Evolutionary conservation across 2,113 vertebrate species (phyloP).

Genomic region (Lepus europaeus): DNA sequence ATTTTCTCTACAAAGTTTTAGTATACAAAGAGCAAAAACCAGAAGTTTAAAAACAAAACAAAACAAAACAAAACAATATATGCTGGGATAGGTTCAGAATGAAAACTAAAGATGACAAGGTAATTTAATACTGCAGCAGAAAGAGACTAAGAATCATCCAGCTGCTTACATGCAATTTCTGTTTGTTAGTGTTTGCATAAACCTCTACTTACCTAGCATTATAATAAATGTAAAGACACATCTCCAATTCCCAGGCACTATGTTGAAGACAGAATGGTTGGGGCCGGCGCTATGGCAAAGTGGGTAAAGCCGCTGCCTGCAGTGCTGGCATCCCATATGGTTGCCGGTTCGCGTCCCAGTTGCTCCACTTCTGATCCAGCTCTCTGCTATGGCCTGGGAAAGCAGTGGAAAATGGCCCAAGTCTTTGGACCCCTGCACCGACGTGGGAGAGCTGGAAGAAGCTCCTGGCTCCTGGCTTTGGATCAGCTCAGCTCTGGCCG

Average conservation of each 20-base stretch:
- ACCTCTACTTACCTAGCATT: not conserved
- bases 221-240: constrained; percentile 28
- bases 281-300: too few relatives aligned
- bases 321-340: too few relatives aligned
- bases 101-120: constrained; percentile 1
- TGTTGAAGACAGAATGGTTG: not conserved
- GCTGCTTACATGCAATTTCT: not conserved
- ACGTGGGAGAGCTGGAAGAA: too few relatives aligned
- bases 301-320: too few relatives aligned
- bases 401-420: too few relatives aligned
- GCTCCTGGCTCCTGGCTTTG: too few relatives aligned
- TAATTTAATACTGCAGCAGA: constrained; percentile 47
- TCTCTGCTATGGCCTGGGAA: too few relatives aligned
- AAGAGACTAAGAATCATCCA: not conserved
- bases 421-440: too few relatives aligned
- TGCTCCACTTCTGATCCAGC: too few relatives aligned
- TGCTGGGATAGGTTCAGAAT: not conserved
- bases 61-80: not conserved
- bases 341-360: too few relatives aligned
- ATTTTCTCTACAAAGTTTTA: constrained; percentile 32
- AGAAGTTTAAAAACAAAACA: not conserved
- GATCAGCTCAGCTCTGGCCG: too few relatives aligned
- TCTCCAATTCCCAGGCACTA: constrained; percentile 7
- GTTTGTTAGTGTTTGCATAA: not conserved
- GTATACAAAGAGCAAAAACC: not conserved